phyloP scores from a whole-genome alignment of 2,797 vertebrate genomes.

The Anabas testudineus region DNA sequence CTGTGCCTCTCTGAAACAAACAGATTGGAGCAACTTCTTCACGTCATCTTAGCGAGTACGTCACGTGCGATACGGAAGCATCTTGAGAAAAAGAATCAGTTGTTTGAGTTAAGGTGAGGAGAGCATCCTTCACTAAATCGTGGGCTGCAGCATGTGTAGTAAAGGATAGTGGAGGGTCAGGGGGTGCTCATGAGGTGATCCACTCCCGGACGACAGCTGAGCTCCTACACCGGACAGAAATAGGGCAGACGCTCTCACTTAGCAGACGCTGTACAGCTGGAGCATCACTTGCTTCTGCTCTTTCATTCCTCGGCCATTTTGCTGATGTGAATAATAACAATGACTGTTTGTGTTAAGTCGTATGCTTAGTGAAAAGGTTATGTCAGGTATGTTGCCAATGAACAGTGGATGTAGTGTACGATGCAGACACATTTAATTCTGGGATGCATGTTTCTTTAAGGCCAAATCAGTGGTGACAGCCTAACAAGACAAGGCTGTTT shows the following conservation, averaged over 20 bases:
- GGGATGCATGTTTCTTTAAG: slow-evolving; percentile 73
- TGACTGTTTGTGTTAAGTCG: slow-evolving; percentile 37
- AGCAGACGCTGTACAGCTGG: slow-evolving; percentile 56
- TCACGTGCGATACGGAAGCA: no score
- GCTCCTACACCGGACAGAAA: slow-evolving; percentile 76
- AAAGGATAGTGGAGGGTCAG: slow-evolving; percentile 3
- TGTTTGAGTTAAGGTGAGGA: no score
- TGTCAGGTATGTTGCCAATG: slow-evolving; percentile 39
- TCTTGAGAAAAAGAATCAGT: no score
- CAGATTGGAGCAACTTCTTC: slow-evolving; percentile 4
- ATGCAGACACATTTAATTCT: slow-evolving; percentile 34
- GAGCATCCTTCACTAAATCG: slow-evolving; percentile 5
- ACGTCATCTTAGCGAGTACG: background rate
- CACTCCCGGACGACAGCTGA: slow-evolving; percentile 82
- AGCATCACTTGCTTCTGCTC: slow-evolving; percentile 61
- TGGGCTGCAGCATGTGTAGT: slow-evolving; percentile 12
- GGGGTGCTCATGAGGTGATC: slow-evolving; percentile 61
- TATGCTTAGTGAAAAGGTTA: slow-evolving; percentile 22
- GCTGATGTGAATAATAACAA: slow-evolving; percentile 46
- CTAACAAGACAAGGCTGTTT: slow-evolving; percentile 77
- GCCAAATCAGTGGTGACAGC: slow-evolving; percentile 71
- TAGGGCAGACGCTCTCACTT: slow-evolving; percentile 75
- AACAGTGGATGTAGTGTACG: slow-evolving; percentile 26
- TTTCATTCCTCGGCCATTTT: slow-evolving; percentile 57
- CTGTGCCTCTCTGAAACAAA: background rate